Evolutionary conservation across 2,113 vertebrate species (phyloP).

Genomic region (Caloenas nicobarica): DNA sequence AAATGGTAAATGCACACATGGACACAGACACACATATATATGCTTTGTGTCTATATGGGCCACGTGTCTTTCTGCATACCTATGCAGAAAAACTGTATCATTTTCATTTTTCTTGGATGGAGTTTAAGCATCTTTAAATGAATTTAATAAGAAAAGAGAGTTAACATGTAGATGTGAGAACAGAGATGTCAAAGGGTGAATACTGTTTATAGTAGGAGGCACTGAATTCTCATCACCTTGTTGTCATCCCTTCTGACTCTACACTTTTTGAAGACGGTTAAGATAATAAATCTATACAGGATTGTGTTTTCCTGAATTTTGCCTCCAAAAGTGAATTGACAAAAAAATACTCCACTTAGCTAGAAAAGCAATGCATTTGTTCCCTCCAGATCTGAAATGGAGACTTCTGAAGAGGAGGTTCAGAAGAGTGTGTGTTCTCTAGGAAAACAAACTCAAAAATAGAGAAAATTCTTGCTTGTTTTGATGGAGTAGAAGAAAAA

Average conservation of each 20-base stretch:
- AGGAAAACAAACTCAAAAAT: not conserved
- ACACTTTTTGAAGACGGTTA: not conserved
- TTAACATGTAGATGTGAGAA: not conserved
- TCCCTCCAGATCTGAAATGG: not conserved
- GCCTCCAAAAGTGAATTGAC: not conserved
- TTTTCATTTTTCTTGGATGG: not conserved
- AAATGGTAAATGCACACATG: not conserved
- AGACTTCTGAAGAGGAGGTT: not conserved
- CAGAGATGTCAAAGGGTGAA: not conserved
- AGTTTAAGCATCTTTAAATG: not conserved
- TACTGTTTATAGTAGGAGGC: not conserved
- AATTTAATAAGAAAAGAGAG: not conserved
- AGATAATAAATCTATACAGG: not conserved
- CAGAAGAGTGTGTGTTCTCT: not conserved
- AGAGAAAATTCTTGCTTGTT: not conserved
- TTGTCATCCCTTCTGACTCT: not conserved
- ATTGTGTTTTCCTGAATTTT: not conserved
- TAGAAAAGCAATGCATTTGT: not conserved
- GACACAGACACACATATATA: rapidly evolving
- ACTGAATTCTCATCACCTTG: not conserved
- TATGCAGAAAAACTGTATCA: not conserved
- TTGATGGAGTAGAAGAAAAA: not conserved
- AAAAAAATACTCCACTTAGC: not conserved
- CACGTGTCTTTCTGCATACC: rapidly evolving
- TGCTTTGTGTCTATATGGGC: not conserved